A percentile compares a stretch with the other conserved stretches of the same genome.
phyloP scores from a whole-genome alignment of 2,888 invertebrate species.

The Acronicta alni region DNA sequence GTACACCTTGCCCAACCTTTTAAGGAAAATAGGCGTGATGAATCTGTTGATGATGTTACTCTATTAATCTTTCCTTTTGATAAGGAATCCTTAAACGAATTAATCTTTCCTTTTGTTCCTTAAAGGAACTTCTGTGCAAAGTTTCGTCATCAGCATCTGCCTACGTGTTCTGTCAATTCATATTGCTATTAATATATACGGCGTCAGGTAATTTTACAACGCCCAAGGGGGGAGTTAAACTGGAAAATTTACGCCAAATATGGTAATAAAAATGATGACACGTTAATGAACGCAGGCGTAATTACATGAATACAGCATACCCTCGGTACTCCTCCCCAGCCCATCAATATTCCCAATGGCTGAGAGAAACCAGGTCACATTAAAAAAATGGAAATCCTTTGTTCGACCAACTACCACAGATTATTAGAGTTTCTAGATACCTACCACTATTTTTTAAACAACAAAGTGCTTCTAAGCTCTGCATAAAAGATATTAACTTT shows the following conservation, averaged over 20 bases:
- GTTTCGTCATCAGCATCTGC: background rate
- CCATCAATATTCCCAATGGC: background rate
- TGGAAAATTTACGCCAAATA: conserved; percentile 1
- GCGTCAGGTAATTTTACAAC: background rate
- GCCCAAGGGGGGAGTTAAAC: conserved; percentile 2
- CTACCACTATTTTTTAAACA: too few species aligned
- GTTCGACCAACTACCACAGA: too few species aligned
- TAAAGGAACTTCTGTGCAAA: background rate
- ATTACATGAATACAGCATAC: background rate
- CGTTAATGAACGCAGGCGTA: conserved; percentile 2
- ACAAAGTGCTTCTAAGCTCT: too few species aligned
- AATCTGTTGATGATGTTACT: too few species aligned
- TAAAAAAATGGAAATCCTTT: too few species aligned
- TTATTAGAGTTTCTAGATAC: too few species aligned
- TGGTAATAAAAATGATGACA: conserved; percentile 1
- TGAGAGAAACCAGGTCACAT: background rate
- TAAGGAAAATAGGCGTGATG: too few species aligned
- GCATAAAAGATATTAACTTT: too few species aligned
- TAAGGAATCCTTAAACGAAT: too few species aligned
- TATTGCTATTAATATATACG: background rate
- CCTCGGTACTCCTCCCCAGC: background rate
- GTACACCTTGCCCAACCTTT: too few species aligned
- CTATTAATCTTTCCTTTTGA: too few species aligned
- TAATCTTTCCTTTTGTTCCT: too few species aligned
- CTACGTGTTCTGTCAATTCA: background rate